Base-by-base conservation (phyloP, 2,113 vertebrate species). In the Campylomormyrus tamandua region DNA sequence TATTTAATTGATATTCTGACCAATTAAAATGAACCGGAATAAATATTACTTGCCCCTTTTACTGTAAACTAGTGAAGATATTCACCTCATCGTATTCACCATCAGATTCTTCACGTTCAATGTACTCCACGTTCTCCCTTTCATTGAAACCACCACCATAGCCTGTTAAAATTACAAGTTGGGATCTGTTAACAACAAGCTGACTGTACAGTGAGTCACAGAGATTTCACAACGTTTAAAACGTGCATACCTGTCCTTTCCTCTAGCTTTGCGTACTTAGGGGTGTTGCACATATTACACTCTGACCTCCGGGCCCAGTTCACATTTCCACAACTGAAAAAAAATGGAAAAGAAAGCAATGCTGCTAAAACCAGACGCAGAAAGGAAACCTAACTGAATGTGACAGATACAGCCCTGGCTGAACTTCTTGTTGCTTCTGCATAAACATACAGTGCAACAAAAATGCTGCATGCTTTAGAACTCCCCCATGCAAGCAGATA, bases 141-240 rank as follows among this genome's bases (percentile, higher is more conserved):
- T 99, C 98, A 89, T 99, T 99, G 92, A 99, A 99, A n/a, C 98
- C 98, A 89, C 98, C 98, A 89, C 98, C 98, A 8, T 99, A 99
- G n/a, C 98, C 98, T 99, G 89, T 77, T 52, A 24, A 70, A 42
- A 58, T 88, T 0, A 56, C 31, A 53, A 89, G 74, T 46, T 24
- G 10, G 1, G 42, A 19, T 42, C 19, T 8, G 35, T 9, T 66
- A 88, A 5, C 21, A 4, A 42, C 87, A 88, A n/a, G 9, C 9
- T 7, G 27, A 31, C 48, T 19, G 48, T 83, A 35, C 11, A 83
- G 83, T 21, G 39, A 45, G 35, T 24, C 9, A 58, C 1, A 49
- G 35, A 77, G 9, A 50, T 31, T 53, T 27, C 15, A 77, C 80
- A 70, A 2, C 1, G 48, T 45, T 15, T 27, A 48, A 35, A 56